These are phyloP conservation scores for Dermolepida albohirtum DNA, from an alignment of 2,888 invertebrate species.

Conservation along the genomic window DNA sequence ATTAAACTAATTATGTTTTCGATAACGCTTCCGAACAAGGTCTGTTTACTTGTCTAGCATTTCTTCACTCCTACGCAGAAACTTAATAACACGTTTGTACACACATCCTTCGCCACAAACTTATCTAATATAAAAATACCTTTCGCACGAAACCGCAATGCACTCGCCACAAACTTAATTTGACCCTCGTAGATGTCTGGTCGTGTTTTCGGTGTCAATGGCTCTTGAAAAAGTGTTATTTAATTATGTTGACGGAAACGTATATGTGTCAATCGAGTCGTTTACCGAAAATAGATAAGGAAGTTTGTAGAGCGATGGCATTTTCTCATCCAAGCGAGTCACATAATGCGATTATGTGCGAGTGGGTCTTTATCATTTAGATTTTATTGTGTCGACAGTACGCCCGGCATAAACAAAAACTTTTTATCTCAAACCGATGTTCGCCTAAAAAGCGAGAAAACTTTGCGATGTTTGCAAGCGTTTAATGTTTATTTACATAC, in stretches of 20 bases:
- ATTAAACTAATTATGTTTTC: no score
- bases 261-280: constrained; percentile 28
- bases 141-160: constrained; percentile 4
- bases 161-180: constrained; percentile 21
- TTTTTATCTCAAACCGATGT: no score
- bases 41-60: no score
- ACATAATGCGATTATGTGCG: background rate
- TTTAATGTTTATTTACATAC: no score
- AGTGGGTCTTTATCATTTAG: constrained; percentile 5
- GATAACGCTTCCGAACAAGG: no score
- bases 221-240: constrained; percentile 33
- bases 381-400: constrained; percentile 4
- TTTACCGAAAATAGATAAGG: constrained; percentile 28
- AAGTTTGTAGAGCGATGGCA: constrained; percentile 15
- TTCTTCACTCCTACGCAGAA: no score
- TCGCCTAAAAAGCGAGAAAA: no score
- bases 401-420: no score
- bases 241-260: constrained; percentile 33
- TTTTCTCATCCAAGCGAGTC: constrained; percentile 9
- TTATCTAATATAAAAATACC: background rate
- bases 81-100: no score
- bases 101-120: no score
- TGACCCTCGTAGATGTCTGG: constrained; percentile 22
- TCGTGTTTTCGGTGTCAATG: constrained; percentile 27
- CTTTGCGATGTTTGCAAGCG: no score